These are phyloP conservation scores for Vombatus ursinus DNA, from an alignment of 2,113 vertebrate species.

Conservation along the genomic window DNA sequence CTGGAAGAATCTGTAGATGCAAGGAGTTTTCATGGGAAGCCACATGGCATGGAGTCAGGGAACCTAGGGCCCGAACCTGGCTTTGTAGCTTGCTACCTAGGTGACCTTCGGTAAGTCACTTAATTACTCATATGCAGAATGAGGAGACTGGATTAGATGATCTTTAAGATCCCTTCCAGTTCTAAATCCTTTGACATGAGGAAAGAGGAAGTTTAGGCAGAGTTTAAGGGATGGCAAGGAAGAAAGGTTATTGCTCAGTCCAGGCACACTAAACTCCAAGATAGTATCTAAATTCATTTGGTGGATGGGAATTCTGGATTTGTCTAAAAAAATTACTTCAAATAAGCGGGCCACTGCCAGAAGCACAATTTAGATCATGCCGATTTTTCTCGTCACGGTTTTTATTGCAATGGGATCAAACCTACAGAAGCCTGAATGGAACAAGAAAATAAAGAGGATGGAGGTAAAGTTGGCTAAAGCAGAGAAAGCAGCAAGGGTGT, in stretches of 20 bases:
- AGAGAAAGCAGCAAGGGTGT: neutral
- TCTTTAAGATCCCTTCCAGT: neutral
- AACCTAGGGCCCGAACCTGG: neutral
- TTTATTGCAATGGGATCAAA: neutral
- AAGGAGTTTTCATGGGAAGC: no score
- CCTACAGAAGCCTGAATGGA: neutral
- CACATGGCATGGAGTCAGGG: no score
- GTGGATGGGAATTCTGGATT: neutral
- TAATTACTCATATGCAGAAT: neutral
- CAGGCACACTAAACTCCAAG: neutral
- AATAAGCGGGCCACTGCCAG: neutral
- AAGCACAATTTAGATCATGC: neutral
- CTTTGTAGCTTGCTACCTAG: neutral
- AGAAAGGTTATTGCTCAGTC: neutral
- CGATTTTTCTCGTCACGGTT: neutral
- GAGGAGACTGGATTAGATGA: neutral
- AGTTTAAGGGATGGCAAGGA: conserved; percentile 1
- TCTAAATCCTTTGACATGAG: neutral
- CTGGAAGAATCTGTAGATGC: neutral
- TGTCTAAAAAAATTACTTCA: neutral
- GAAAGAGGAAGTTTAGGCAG: neutral
- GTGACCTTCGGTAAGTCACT: neutral
- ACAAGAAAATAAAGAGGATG: neutral
- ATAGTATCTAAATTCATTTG: neutral
- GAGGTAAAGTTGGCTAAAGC: neutral